These are phyloP conservation scores for Panonychus citri DNA, from an alignment of 1,140 invertebrate species.

Conservation along the genomic window DNA sequence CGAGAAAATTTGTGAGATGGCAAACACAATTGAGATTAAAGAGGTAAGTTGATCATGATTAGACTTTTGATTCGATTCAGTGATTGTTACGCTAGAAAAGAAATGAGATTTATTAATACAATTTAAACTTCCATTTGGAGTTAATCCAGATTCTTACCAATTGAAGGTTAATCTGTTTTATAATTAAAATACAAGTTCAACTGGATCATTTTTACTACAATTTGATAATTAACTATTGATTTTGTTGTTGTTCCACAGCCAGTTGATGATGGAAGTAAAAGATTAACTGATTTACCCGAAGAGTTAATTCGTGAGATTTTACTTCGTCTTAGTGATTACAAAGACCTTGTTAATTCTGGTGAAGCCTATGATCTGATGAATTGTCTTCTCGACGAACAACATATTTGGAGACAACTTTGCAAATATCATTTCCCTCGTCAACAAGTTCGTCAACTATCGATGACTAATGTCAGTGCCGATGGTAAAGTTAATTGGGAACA, in stretches of 20 bases:
- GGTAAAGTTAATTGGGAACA: slow-evolving; percentile 36
- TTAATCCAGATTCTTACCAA: too few species aligned
- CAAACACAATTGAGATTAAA: slow-evolving; percentile 37
- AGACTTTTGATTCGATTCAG: too few species aligned
- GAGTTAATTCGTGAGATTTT: slow-evolving; percentile 80
- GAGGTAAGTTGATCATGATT: slow-evolving; percentile 14
- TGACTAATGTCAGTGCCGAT: slow-evolving; percentile 14
- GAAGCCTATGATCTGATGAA: slow-evolving; percentile 47
- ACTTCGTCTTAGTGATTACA: slow-evolving; percentile 64
- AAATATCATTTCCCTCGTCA: slow-evolving; percentile 70
- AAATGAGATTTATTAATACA: too few species aligned
- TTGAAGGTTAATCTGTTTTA: too few species aligned
- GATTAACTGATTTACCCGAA: slow-evolving; percentile 67
- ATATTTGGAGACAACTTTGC: slow-evolving; percentile 73
- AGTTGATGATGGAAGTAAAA: slow-evolving; percentile 51
- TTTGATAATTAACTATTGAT: too few species aligned
- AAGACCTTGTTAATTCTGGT: slow-evolving; percentile 50
- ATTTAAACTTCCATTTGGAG: neutral
- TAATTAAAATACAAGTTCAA: too few species aligned
- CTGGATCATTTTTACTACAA: too few species aligned
- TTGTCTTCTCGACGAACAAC: slow-evolving; percentile 55
- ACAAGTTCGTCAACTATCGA: slow-evolving; percentile 39
- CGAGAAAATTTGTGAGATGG: slow-evolving; percentile 53
- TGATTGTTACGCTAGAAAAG: too few species aligned
- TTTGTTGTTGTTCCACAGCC: slow-evolving; percentile 30